phyloP scores from a whole-genome alignment of 2,113 vertebrate genomes.

The Halichoeres trimaculatus region DNA sequence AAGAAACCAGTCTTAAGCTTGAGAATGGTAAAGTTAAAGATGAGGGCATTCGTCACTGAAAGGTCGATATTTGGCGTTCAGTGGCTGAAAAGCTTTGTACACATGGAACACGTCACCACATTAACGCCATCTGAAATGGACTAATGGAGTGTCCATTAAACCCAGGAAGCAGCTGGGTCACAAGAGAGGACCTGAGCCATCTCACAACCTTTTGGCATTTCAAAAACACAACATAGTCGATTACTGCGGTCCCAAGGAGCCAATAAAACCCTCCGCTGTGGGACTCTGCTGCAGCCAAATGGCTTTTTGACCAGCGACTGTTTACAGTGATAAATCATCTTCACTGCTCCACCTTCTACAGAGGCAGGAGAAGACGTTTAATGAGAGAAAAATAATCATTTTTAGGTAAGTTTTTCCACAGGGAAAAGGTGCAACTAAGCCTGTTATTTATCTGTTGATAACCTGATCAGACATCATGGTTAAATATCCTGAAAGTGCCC shows the following conservation, averaged over 20 bases:
- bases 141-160: constrained; percentile 61
- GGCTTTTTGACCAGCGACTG: background rate
- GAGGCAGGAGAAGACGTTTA: too few species aligned
- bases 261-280: background rate
- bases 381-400: too few species aligned
- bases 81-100: constrained; percentile 1
- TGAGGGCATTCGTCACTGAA: background rate
- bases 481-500: too few species aligned
- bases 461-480: too few species aligned
- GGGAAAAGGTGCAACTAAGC: too few species aligned
- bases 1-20: constrained; percentile 15
- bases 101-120: background rate
- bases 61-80: constrained; percentile 1
- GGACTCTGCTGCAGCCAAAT: background rate
- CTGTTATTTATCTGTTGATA: too few species aligned
- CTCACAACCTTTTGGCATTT: constrained; percentile 1
- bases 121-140: constrained; percentile 20
- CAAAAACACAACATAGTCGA: background rate
- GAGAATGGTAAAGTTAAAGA: constrained; percentile 4
- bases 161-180: constrained; percentile 26
- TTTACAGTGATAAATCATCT: background rate
- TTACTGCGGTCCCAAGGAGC: background rate
- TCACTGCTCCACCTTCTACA: background rate
- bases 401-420: too few species aligned
- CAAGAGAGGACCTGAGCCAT: constrained; percentile 5